These are phyloP conservation scores for Carcharodon carcharias DNA, from an alignment of 2,797 vertebrate species.

Conservation along the genomic window DNA sequence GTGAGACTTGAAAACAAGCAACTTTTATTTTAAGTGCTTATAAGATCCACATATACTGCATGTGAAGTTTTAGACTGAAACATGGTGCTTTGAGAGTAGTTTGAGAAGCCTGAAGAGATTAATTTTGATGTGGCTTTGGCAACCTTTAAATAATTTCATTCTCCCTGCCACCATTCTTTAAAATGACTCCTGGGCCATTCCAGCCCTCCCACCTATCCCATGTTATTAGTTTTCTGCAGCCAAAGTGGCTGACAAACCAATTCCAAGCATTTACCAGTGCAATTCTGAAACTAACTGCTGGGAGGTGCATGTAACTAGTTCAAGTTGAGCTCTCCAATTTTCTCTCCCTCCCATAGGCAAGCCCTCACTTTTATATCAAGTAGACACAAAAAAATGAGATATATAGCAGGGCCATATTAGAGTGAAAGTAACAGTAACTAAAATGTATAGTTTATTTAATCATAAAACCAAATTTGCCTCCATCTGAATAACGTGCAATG, in stretches of 20 bases:
- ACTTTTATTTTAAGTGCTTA: background rate
- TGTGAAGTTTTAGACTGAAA: background rate
- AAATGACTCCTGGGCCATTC: background rate
- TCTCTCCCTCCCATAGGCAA: background rate
- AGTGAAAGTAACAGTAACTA: background rate
- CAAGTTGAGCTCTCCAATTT: background rate
- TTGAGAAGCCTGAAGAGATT: background rate
- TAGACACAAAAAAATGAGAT: background rate
- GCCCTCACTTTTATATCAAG: background rate
- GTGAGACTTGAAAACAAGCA: conserved; percentile 54
- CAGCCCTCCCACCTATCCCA: background rate
- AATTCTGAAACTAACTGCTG: conserved; percentile 13
- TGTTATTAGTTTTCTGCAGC: background rate
- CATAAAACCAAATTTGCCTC: background rate
- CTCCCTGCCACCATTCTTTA: background rate
- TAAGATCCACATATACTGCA: background rate
- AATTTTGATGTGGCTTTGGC: background rate
- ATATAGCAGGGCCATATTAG: background rate
- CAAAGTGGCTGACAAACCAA: background rate
- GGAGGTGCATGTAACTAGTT: background rate
- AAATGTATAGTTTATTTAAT: background rate
- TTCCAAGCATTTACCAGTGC: background rate
- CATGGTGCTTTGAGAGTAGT: background rate
- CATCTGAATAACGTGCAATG: background rate
- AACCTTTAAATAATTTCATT: background rate